Conservation (phyloP, 2,797 vertebrate genomes). For the Halcyon smyrnensis region DNA sequence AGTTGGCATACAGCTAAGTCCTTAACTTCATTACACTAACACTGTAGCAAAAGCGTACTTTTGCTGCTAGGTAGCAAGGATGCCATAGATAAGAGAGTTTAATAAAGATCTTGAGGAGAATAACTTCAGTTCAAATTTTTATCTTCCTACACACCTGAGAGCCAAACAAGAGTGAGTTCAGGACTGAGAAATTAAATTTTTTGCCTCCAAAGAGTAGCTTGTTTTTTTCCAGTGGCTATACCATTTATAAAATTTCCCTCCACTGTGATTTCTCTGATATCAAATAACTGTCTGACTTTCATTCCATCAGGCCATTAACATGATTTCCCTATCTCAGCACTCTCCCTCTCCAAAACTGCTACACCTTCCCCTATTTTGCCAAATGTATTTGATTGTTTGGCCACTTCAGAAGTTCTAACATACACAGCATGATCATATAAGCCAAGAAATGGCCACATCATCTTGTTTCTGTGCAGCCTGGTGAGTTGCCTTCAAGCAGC, state of each 20-base stretch:
- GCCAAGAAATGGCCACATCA: not conserved
- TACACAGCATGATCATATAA: not conserved
- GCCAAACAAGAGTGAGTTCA: not conserved
- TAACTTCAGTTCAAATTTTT: not conserved
- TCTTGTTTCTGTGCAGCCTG: not conserved
- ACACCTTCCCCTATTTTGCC: not conserved
- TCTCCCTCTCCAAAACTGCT: not conserved
- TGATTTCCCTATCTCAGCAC: not conserved
- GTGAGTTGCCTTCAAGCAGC: not conserved
- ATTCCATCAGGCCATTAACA: not conserved
- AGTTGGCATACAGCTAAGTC: not conserved
- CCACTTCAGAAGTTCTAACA: not conserved
- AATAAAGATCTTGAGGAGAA: not conserved
- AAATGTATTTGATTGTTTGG: not conserved
- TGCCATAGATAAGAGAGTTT: not conserved
- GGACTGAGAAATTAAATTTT: not conserved
- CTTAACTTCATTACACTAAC: not conserved
- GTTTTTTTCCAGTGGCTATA: not conserved
- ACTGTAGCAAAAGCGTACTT: not conserved
- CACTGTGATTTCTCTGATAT: not conserved
- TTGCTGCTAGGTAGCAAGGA: not conserved
- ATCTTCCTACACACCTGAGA: not conserved
- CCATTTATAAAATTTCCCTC: not conserved
- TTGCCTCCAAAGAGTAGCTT: not conserved
- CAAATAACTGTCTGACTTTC: not conserved